phyloP scores from a whole-genome alignment of 2,113 vertebrate species.

The Chlamydotis undulata region DNA sequence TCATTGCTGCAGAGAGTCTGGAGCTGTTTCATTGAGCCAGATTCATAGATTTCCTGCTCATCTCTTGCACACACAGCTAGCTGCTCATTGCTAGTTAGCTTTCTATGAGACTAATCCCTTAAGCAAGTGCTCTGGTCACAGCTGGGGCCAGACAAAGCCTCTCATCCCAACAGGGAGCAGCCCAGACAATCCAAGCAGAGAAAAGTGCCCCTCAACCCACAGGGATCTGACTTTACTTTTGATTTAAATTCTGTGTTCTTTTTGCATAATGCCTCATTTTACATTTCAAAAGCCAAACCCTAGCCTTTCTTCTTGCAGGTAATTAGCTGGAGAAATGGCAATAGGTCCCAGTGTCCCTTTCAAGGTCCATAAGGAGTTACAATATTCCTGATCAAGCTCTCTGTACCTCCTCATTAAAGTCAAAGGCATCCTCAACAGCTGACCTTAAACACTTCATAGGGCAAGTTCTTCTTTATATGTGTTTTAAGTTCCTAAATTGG shows the following conservation, averaged over 20 bases:
- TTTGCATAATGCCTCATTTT: neutral
- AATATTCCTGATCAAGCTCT: neutral
- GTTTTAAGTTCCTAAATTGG: neutral
- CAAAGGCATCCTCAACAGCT: neutral
- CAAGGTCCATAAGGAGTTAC: neutral
- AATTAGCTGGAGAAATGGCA: slow-evolving; percentile 14
- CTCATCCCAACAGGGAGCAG: neutral
- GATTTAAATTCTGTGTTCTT: slow-evolving; percentile 5
- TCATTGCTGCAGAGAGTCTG: neutral
- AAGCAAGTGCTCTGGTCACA: neutral
- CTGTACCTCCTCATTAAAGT: neutral
- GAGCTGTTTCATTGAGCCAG: neutral
- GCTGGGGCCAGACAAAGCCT: neutral
- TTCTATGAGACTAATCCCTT: neutral
- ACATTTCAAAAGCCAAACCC: slow-evolving; percentile 9
- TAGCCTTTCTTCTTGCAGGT: slow-evolving; percentile 20
- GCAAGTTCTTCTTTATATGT: neutral
- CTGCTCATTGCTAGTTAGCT: neutral
- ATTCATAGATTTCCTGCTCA: neutral
- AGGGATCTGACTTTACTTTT: neutral
- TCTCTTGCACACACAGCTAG: neutral
- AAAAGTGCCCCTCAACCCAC: neutral
- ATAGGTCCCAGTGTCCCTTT: neutral
- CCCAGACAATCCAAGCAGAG: neutral
- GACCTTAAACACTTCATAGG: neutral